Evolutionary conservation across 2,113 vertebrate genomes (phyloP).

Genomic region (Menura novaehollandiae): DNA sequence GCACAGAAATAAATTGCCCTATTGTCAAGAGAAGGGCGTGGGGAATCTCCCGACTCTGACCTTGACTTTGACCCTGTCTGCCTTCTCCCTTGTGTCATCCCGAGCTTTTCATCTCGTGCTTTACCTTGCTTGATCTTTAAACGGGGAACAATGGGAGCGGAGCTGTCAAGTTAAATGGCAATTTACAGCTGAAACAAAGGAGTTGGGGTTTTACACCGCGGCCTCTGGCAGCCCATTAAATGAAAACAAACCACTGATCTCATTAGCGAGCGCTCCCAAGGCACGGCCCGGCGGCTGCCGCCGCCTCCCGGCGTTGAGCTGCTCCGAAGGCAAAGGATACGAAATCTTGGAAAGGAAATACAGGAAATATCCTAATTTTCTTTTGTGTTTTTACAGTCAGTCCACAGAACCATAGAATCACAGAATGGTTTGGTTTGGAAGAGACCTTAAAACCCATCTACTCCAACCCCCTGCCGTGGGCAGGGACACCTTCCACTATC

Average conservation of each 20-base stretch:
- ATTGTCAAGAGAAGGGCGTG: background rate
- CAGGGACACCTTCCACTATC: background rate
- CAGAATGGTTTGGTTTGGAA: background rate
- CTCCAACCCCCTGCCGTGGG: rapidly evolving
- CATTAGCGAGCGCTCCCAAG: background rate
- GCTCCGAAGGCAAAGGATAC: background rate
- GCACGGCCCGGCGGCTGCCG: background rate
- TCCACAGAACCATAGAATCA: too few relatives aligned
- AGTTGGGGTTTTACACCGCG: background rate
- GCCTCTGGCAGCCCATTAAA: background rate
- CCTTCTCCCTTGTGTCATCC: background rate
- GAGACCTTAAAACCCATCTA: rapidly evolving
- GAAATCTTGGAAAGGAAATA: background rate
- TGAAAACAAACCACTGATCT: background rate
- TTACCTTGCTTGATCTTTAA: background rate
- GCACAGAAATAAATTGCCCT: background rate
- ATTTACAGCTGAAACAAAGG: slow-evolving; percentile 36
- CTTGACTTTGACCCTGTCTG: slow-evolving; percentile 38
- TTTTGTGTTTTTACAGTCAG: background rate
- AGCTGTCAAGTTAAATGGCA: slow-evolving; percentile 18
- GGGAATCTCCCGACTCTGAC: background rate
- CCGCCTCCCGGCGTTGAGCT: background rate
- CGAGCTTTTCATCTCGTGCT: background rate
- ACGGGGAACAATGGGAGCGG: background rate
- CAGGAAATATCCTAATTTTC: background rate